phyloP scores from a whole-genome alignment of 2,797 vertebrate genomes.

The Peromyscus nudipes region DNA sequence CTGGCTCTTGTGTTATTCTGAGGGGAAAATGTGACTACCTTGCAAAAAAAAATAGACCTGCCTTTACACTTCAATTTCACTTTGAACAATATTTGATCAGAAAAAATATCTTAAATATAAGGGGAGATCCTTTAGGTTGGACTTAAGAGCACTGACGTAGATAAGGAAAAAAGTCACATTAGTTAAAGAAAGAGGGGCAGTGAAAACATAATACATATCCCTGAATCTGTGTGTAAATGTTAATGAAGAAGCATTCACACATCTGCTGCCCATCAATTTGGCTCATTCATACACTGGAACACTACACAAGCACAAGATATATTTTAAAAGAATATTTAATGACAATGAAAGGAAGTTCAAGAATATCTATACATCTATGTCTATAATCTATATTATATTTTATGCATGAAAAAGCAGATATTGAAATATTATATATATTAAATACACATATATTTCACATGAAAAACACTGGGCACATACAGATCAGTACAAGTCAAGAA shows the following conservation, averaged over 20 bases:
- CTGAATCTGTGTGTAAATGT: neutral
- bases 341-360: slow-evolving; percentile 68
- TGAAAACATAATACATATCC: neutral
- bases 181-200: neutral
- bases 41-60: neutral
- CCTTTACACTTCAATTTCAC: neutral
- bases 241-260: neutral
- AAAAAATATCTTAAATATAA: neutral
- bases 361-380: slow-evolving; percentile 67
- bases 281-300: neutral
- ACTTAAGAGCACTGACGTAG: neutral
- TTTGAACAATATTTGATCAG: neutral
- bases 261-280: neutral
- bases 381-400: slow-evolving; percentile 58
- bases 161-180: neutral
- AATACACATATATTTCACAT: slow-evolving; percentile 59
- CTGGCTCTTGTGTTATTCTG: neutral
- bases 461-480: neutral
- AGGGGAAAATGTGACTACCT: neutral
- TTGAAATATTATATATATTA: slow-evolving; percentile 72
- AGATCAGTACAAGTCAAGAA: neutral
- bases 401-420: slow-evolving; percentile 69
- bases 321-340: slow-evolving; percentile 76
- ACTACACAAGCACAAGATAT: slow-evolving; percentile 15
- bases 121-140: neutral